Percentiles rank a stretch among this genome's conserved stretches.
Conservation (phyloP, 35 echinoderm and acorn worm species). For the Strongylocentrotus purpuratus region DNA sequence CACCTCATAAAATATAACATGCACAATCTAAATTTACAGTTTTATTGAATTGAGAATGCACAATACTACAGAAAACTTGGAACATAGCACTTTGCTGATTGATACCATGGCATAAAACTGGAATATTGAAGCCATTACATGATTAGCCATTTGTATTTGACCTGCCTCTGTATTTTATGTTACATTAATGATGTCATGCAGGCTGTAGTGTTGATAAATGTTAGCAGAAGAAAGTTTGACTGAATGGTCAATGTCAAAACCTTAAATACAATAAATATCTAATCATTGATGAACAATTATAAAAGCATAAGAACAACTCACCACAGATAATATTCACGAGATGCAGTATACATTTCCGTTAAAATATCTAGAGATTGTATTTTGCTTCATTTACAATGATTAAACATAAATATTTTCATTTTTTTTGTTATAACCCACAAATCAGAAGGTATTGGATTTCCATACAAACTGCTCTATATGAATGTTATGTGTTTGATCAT, state of each 20-base stretch:
- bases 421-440: background rate
- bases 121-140: background rate
- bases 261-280: too few relatives aligned
- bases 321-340: too few relatives aligned
- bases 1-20: background rate
- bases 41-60: conserved; percentile 3
- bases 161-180: background rate
- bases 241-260: too few relatives aligned
- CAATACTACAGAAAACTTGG: background rate
- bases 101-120: background rate
- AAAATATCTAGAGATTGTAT: too few relatives aligned
- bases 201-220: background rate
- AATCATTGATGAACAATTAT: too few relatives aligned
- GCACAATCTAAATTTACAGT: background rate
- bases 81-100: background rate
- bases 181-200: background rate
- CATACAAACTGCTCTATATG: background rate
- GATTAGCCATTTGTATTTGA: too few relatives aligned
- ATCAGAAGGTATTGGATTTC: background rate
- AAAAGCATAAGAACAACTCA: too few relatives aligned
- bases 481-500: background rate
- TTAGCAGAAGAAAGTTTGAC: too few relatives aligned
- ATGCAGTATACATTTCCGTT: too few relatives aligned
- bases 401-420: too few relatives aligned
- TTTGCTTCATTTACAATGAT: too few relatives aligned